Base-by-base conservation (phyloP, 2,888 invertebrate genomes). In the Drosophila lacicola region DNA sequence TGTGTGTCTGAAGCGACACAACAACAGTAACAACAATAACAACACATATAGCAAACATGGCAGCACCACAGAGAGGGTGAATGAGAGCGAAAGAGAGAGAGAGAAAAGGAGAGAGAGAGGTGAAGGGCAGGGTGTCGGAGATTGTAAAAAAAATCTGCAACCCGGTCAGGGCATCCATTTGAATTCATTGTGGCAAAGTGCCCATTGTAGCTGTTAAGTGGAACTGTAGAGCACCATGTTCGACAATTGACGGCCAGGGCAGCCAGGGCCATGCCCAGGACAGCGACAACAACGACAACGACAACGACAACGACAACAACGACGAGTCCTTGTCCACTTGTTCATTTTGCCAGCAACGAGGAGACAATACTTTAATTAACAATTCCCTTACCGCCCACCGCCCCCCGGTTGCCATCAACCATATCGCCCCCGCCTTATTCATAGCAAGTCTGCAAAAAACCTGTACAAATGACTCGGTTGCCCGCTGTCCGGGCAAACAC, bases 321-420 rank as follows among this genome's bases (percentile, higher is more conserved):
- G 80, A 74, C 82, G 76, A 82, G 86, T 88, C 80, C 86, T 89
- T 88, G 88, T 88, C 84, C 77, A 74, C 88, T 88, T 88, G 89
- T 89, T 88, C 88, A 88, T 86, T 88, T 88, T 86, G 83, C 81
- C 69, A 86, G 83, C 85, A 77, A 88, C 88, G 88, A 84, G 84
- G 86, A 89, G 89, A 88, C 88, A 88, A 88, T 89, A 88, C 88
- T 88, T 88, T 88, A 88, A 88, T 88, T 88, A 88, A 88, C 89
- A 88, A 84, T 89, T 82, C 88, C 83, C 82, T 80, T 74, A 69
- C 70, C 78, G 50, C 60, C 33, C 42, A 41, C 14, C n/a, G 13
- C n/a, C 19, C 6, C 1, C 10, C 17, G 17, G 6, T 6, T 8
- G 19, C 39, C 14, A 21, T 17, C 13, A 39, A 21, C 45, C 19